Percentiles rank a stretch among this genome's conserved stretches.
Evolutionary conservation across 2,888 invertebrate species (phyloP).

Genomic region (Habroteleia sp.): DNA sequence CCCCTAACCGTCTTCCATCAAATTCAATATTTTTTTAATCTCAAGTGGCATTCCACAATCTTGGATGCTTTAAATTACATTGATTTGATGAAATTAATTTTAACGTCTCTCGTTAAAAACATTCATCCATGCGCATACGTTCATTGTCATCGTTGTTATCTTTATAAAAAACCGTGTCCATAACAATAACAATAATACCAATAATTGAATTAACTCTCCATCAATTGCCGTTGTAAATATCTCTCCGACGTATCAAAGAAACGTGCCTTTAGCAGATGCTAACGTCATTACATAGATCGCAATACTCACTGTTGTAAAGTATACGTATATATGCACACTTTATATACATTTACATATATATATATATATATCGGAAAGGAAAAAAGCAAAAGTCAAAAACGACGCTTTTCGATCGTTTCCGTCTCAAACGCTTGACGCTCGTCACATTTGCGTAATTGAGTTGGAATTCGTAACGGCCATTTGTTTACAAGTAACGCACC

Average conservation of each 20-base stretch:
- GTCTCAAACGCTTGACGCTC: conserved; percentile 20
- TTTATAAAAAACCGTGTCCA: too few relatives aligned
- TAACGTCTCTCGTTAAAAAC: too few relatives aligned
- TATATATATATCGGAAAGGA: too few relatives aligned
- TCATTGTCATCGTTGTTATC: too few relatives aligned
- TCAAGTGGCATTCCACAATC: too few relatives aligned
- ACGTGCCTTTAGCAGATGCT: conserved; percentile 25
- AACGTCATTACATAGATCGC: conserved; percentile 36
- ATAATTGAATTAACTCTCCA: too few relatives aligned
- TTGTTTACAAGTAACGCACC: conserved; percentile 33
- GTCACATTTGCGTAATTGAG: conserved; percentile 34
- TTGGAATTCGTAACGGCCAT: conserved; percentile 26
- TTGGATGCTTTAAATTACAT: too few relatives aligned
- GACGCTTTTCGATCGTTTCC: conserved; percentile 10
- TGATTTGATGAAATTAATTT: too few relatives aligned
- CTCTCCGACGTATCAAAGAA: conserved; percentile 27
- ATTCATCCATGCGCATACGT: too few relatives aligned
- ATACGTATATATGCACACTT: conserved; percentile 19
- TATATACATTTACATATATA: too few relatives aligned
- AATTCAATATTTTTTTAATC: too few relatives aligned
- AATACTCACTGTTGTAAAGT: conserved; percentile 30
- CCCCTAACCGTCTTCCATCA: too few relatives aligned
- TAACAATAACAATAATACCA: neutral
- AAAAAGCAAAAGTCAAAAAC: conserved; percentile 9
- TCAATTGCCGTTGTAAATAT: conserved; percentile 14